Percentiles rank a stretch among this genome's conserved stretches.
These are phyloP conservation scores for Leucosticte australis DNA, from an alignment of 2,113 vertebrate species.

Conservation along the genomic window DNA sequence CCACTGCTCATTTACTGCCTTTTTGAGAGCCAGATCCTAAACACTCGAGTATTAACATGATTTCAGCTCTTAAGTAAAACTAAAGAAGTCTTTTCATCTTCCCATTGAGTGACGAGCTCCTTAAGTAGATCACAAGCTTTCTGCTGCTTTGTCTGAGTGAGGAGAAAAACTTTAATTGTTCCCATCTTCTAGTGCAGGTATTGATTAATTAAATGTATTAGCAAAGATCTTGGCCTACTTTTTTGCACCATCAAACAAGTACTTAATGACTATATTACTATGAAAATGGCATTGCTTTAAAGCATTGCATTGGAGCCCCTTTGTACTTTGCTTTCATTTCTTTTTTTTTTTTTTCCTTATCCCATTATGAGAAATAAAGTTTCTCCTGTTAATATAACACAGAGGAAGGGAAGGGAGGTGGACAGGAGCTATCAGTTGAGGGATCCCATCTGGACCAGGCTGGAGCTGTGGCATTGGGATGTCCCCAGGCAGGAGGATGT, in stretches of 20 bases:
- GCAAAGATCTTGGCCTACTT: constrained; percentile 59
- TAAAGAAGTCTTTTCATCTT: constrained; percentile 60
- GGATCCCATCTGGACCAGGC: not conserved
- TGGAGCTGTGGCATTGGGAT: not conserved
- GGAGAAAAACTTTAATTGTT: constrained; percentile 47
- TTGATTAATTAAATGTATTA: constrained; percentile 62
- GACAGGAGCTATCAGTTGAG: not conserved
- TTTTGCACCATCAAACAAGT: constrained; percentile 59
- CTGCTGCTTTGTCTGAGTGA: constrained; percentile 33
- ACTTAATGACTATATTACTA: constrained; percentile 52
- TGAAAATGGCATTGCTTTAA: constrained; percentile 47
- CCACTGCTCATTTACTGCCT: not conserved
- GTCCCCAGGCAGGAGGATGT: not conserved
- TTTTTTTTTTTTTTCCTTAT: not conserved
- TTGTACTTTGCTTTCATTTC: not conserved
- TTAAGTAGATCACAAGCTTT: constrained; percentile 57
- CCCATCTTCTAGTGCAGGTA: constrained; percentile 31
- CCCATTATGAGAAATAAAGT: constrained; percentile 26
- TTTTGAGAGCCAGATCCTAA: constrained; percentile 8
- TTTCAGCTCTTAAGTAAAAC: constrained; percentile 63
- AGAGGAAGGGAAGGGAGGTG: not conserved
- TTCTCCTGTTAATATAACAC: not conserved
- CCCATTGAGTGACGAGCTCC: constrained; percentile 43
- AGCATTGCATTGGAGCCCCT: constrained; percentile 24
- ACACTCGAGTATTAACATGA: constrained; percentile 30